Base-by-base conservation (phyloP, 2,888 invertebrate genomes). In the Sminthurinus aureus region DNA sequence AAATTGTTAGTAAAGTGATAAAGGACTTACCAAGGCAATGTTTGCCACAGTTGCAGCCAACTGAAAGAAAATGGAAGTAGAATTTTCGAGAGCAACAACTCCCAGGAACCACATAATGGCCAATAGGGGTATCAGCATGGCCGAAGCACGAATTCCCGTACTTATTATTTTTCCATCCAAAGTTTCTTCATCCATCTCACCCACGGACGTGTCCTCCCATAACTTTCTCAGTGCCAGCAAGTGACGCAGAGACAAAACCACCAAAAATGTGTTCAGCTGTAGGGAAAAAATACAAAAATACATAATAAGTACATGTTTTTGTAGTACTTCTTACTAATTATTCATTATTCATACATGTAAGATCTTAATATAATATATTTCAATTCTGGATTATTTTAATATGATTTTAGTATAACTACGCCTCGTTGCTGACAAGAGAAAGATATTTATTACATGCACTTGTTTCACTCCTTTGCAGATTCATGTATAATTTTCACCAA, bases 91-190 rank as follows among this genome's bases (percentile, higher is more conserved):
- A 0, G 94, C 94, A 52, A 94, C 92, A 6, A 94, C 94, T 0
- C 94, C 94, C 90, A 94, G 92, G 87, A 94, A 94, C 95, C 95
- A 95, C 88, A 94, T 93, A 24, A 94, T 92, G 15, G 93, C 93
- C 89, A 94, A 94, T 86, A 93, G 92, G 20, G 94, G 94, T 89
- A 94, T 93, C 88, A 94, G 90, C n/a, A 93, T 92, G 73, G 94
- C 92, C 77, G 94, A 92, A 3, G 93, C 93, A 92, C 79, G 91
- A 80, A 88, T 88, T 58, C 88, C 87, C 80, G 84, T 89, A 87
- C 86, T 89, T 85, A 71, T 87, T 80, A 89, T 88, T 73, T 87
- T 86, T 67, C 89, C 89, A 69, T 89, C 89, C 83, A 88, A 88
- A 75, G 84, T 85, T 81, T 84, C 87, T 80, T 85, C 87, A 83